Evolutionary conservation across 2,888 invertebrate species (phyloP), one percentile per base, ranked within the genome.

Genomic region (Phortica magna): DNA sequence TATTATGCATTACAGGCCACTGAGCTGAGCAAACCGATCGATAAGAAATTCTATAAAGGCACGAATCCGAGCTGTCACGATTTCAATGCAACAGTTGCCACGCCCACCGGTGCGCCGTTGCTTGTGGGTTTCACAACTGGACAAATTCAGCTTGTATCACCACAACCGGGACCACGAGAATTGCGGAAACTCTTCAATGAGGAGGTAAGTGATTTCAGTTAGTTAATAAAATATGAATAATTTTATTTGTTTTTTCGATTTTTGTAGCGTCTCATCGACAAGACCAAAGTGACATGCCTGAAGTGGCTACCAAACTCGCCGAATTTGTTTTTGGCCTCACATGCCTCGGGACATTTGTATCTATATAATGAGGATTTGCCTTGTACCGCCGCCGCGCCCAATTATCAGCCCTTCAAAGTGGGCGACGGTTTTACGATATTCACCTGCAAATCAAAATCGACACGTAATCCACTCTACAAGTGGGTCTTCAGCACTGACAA

Each of bases 1-100:
- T 31, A 31, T 31, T 31, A 31, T 48, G 48, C 48, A 48, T 48
- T 48, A 12, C 93, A 98, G 96, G 98, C 98, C 82, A 96, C 97
- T 83, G 99, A 99, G 93, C 94, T 98, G 90, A 97, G 96, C 82
- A 98, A 98, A 92, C 99, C 99, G 61, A 95, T 99, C 84, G 99
- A 99, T 92, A 99, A 99, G 92, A 96, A 99, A 92, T 96, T 98
- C 90, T 99, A 99, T 93, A 99, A 99, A 93, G 99, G 99, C 89
- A 99, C 98, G 74, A 98, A 97, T 93, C 99, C 99, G 19, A 99
- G 99, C 41, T 99, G 99, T 92, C 99, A 99, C 91, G 98, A 99
- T 93, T 99, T 99, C 93, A 99, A 99, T 93, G 94, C 95, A 73
- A 94, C 95, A 82, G 95, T 96, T 73, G 96, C 96, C 89, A 95